Percentiles rank a stretch among this genome's conserved stretches.
phyloP scores from a whole-genome alignment of 2,888 invertebrate genomes.

The Drosophila kuntzei region DNA sequence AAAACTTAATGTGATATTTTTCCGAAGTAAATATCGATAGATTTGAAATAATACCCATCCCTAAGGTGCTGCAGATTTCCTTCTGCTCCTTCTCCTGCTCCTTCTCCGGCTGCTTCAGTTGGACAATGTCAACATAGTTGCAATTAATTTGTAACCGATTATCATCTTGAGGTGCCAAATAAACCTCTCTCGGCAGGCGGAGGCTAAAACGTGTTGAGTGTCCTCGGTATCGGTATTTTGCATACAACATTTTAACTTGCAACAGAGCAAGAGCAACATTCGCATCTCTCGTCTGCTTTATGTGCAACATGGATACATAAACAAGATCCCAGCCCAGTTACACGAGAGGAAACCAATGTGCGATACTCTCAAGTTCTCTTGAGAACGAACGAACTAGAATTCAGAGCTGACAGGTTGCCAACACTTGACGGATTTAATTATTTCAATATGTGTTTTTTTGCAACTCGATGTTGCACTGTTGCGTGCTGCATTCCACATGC shows the following conservation, averaged over 20 bases:
- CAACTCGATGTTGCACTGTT: constrained; percentile 46
- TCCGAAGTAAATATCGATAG: not conserved
- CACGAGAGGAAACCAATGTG: constrained; percentile 28
- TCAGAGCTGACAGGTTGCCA: constrained; percentile 73
- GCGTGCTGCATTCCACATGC: constrained; percentile 84
- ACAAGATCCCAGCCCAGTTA: constrained; percentile 70
- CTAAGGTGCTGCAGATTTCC: constrained; percentile 6
- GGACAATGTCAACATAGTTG: constrained; percentile 82
- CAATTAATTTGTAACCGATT: constrained; percentile 86
- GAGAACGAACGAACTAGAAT: not conserved
- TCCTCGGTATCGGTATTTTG: constrained; percentile 70
- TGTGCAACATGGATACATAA: constrained; percentile 77
- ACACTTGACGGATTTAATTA: constrained; percentile 85
- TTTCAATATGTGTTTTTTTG: constrained; percentile 76
- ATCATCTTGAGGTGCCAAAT: constrained; percentile 85
- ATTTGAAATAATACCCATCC: not conserved
- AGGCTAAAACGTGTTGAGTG: constrained; percentile 72
- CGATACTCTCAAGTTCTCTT: constrained; percentile 19
- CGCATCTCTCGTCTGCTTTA: constrained; percentile 74
- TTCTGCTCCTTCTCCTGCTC: not conserved
- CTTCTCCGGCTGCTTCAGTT: constrained; percentile 1
- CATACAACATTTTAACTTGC: constrained; percentile 51
- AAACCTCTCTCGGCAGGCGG: constrained; percentile 76
- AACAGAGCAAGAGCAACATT: constrained; percentile 21
- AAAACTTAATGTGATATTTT: not conserved